Evolutionary conservation across 2,113 vertebrate species (phyloP).

Genomic region (Marmota monax): DNA sequence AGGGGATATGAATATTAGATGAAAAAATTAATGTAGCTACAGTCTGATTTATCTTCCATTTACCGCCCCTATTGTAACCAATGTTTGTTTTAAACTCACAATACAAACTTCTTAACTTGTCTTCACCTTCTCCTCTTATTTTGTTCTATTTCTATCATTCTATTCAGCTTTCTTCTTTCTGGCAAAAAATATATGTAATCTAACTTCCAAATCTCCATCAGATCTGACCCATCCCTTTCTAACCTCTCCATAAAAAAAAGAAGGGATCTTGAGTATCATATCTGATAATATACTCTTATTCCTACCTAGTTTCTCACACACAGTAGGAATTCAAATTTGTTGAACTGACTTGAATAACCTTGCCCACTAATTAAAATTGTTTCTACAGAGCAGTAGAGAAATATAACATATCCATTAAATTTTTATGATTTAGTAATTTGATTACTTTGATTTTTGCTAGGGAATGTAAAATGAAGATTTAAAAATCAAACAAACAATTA

Average conservation of each 20-base stretch:
- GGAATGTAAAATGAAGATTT: constrained; percentile 39
- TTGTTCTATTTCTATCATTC: neutral
- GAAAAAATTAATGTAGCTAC: neutral
- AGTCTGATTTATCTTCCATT: neutral
- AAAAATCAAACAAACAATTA: constrained; percentile 42
- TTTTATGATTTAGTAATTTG: constrained; percentile 64
- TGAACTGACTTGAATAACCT: neutral
- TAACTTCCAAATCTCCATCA: neutral
- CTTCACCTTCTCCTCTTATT: neutral
- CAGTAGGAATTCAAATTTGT: neutral
- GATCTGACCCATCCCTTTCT: neutral
- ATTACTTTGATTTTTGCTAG: constrained; percentile 54
- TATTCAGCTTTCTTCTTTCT: neutral
- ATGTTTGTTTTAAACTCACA: neutral
- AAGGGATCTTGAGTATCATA: neutral
- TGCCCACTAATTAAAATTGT: neutral
- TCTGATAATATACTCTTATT: neutral
- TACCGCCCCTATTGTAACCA: too few relatives aligned
- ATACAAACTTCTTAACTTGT: neutral
- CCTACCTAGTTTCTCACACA: neutral
- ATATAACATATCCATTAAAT: constrained; percentile 8
- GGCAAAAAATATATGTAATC: neutral
- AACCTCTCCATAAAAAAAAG: neutral
- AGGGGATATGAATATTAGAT: neutral
- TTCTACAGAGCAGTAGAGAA: neutral